Percentiles rank a stretch among this genome's conserved stretches.
These are phyloP conservation scores for Porites cylindrica DNA, from an alignment of 92 coral and sea anemone genomes.

Conservation along the genomic window DNA sequence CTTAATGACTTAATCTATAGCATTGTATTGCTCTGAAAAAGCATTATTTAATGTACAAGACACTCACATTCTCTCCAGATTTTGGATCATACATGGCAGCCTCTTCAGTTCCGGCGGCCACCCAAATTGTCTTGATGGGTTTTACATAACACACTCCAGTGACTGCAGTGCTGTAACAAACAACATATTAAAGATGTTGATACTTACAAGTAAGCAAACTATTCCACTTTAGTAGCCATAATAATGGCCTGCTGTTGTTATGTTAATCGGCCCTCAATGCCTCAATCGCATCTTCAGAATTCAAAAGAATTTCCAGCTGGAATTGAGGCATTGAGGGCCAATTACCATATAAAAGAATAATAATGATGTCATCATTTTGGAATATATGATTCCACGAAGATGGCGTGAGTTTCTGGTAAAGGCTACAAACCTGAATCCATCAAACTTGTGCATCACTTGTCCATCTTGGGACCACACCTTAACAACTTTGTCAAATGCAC, in stretches of 20 bases:
- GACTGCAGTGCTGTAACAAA: conserved; percentile 71
- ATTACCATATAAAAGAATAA: too few relatives aligned
- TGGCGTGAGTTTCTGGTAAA: too few relatives aligned
- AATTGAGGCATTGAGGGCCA: too few relatives aligned
- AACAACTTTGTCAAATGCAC: conserved; percentile 98
- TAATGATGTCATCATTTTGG: too few relatives aligned
- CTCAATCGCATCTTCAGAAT: too few relatives aligned
- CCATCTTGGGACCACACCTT: conserved; percentile 99
- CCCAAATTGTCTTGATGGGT: conserved; percentile 94
- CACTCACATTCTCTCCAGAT: conserved; percentile 96
- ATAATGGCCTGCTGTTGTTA: too few relatives aligned
- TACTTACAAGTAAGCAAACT: too few relatives aligned
- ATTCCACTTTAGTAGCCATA: too few relatives aligned
- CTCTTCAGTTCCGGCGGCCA: conserved; percentile 89
- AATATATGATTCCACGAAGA: too few relatives aligned
- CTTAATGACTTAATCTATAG: not conserved
- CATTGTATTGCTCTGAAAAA: not conserved
- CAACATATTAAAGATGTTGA: not conserved
- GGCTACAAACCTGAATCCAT: conserved; percentile 81
- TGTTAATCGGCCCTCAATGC: too few relatives aligned
- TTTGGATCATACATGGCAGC: conserved; percentile 97
- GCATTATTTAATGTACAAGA: not conserved
- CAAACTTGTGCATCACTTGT: conserved; percentile 96
- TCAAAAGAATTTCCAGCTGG: too few relatives aligned
- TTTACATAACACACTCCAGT: conserved; percentile 94